Evolutionary conservation across 2,888 invertebrate genomes (phyloP).

Genomic region (Ochropleura leucogaster): DNA sequence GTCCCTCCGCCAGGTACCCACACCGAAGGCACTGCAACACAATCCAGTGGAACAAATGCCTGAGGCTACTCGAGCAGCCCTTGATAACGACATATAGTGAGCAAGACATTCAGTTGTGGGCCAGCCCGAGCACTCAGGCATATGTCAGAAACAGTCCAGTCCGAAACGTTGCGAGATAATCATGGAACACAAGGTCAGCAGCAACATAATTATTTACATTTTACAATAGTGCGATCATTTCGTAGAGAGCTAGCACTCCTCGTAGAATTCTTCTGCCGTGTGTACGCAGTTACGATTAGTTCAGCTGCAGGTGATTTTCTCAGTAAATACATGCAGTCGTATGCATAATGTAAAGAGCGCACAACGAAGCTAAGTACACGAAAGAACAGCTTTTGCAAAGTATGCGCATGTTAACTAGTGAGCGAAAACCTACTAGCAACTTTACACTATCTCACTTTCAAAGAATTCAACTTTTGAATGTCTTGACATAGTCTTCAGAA

Average conservation of each 20-base stretch:
- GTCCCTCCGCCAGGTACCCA: conserved; percentile 6
- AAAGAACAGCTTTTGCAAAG: conserved; percentile 5
- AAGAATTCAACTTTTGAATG: not conserved
- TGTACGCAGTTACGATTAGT: not conserved
- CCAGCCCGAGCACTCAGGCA: conserved; percentile 20
- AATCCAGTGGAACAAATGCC: conserved; percentile 34
- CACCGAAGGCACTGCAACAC: conserved; percentile 54
- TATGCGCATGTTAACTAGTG: conserved; percentile 25
- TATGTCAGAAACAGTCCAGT: conserved; percentile 8
- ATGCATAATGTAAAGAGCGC: conserved; percentile 17
- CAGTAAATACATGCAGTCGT: not conserved
- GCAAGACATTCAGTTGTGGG: conserved; percentile 36
- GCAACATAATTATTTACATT: not conserved
- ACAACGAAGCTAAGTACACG: conserved; percentile 14
- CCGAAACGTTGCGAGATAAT: conserved; percentile 10
- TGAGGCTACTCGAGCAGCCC: conserved; percentile 13
- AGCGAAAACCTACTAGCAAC: not conserved
- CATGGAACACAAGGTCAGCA: not conserved
- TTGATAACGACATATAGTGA: conserved; percentile 55
- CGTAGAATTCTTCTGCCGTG: not conserved
- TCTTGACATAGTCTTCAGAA: not conserved
- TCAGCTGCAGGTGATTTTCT: not conserved
- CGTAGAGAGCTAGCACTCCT: not conserved
- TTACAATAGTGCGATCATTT: not conserved
- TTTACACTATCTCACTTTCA: conserved; percentile 7